phyloP scores from a whole-genome alignment of 92 coral and sea anemone genomes.

The Phenganax stokvisi region DNA sequence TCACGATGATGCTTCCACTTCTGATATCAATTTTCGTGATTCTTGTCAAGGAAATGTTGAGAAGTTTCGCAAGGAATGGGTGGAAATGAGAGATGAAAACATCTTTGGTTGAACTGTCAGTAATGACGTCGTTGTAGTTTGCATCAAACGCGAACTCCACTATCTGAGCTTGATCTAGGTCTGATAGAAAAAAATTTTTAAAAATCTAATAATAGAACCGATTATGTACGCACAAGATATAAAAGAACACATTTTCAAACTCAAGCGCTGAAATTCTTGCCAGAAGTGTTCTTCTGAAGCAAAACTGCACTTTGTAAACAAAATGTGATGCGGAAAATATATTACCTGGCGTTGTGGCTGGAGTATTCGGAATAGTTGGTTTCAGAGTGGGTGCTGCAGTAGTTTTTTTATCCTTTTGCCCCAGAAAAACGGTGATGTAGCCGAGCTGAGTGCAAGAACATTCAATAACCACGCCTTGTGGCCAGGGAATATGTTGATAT shows the following conservation, averaged over 20 bases:
- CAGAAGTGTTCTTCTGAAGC: too few relatives aligned
- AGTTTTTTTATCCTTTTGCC: background rate
- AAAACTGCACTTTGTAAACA: too few relatives aligned
- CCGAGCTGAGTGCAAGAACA: slow-evolving; percentile 58
- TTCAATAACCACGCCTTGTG: slow-evolving; percentile 29
- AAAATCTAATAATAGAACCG: too few relatives aligned
- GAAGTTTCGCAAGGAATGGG: slow-evolving; percentile 36
- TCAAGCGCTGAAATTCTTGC: too few relatives aligned
- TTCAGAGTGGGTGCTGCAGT: too few relatives aligned
- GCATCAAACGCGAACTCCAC: slow-evolving; percentile 42
- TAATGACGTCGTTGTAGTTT: slow-evolving; percentile 38
- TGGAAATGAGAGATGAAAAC: slow-evolving; percentile 28
- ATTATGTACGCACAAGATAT: too few relatives aligned
- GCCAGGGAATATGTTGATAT: background rate
- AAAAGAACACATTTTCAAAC: too few relatives aligned
- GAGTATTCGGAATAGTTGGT: too few relatives aligned
- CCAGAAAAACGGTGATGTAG: slow-evolving; percentile 59
- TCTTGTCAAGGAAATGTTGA: slow-evolving; percentile 48
- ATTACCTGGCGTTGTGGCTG: too few relatives aligned
- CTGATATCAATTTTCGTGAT: slow-evolving; percentile 43
- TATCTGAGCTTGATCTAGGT: background rate
- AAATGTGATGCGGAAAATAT: too few relatives aligned
- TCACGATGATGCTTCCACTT: slow-evolving; percentile 68
- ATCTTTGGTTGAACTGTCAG: slow-evolving; percentile 43
- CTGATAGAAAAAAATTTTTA: too few relatives aligned